These are phyloP conservation scores for Apodemia hepburni DNA, from an alignment of 2,888 invertebrate genomes.

Conservation along the genomic window DNA sequence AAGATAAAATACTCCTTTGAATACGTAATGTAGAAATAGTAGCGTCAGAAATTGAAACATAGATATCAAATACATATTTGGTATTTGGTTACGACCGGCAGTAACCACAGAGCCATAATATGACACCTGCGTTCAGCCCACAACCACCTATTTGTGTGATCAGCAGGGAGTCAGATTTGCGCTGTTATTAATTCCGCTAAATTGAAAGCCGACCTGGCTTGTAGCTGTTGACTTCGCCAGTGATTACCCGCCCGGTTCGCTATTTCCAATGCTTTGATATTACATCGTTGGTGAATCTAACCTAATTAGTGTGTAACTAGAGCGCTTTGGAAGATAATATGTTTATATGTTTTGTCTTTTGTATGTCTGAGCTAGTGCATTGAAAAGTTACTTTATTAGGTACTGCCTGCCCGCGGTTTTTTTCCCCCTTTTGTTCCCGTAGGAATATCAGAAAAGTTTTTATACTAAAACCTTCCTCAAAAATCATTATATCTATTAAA, in stretches of 20 bases:
- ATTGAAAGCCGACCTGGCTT: slow-evolving; percentile 56
- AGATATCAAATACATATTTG: slow-evolving; percentile 7
- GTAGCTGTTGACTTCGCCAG: slow-evolving; percentile 33
- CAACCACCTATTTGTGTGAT: slow-evolving; percentile 34
- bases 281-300: slow-evolving; percentile 16
- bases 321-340: not conserved
- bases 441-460: no score
- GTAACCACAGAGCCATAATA: slow-evolving; percentile 31
- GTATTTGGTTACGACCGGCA: slow-evolving; percentile 19
- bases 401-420: no score
- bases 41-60: slow-evolving; percentile 6
- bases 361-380: not conserved
- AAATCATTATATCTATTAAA: no score
- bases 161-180: slow-evolving; percentile 41
- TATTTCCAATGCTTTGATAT: slow-evolving; percentile 34
- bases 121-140: slow-evolving; percentile 31
- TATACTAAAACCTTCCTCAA: no score
- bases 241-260: slow-evolving; percentile 36
- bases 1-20: no score
- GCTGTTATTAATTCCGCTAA: slow-evolving; percentile 61
- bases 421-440: no score
- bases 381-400: no score
- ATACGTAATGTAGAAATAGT: not conserved
- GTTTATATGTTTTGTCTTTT: not conserved
- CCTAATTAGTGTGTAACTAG: slow-evolving; percentile 4